Conservation (phyloP, 2,888 invertebrate genomes). For the Macrosoma leucophasiata region DNA sequence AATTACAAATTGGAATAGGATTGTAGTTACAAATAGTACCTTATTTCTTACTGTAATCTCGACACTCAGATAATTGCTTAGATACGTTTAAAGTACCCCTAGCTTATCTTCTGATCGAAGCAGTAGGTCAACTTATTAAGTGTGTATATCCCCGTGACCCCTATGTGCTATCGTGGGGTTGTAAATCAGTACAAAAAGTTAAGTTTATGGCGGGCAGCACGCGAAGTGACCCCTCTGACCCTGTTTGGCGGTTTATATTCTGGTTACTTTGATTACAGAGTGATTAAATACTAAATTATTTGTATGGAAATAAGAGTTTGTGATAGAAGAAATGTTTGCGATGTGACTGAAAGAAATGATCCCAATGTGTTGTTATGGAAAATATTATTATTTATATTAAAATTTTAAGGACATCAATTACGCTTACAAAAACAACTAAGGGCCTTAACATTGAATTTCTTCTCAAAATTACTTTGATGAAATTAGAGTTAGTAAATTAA, state of each 20-base stretch:
- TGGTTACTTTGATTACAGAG: slow-evolving; percentile 21
- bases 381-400: too few relatives aligned
- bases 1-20: slow-evolving; percentile 10
- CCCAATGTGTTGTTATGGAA: too few relatives aligned
- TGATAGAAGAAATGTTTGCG: too few relatives aligned
- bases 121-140: slow-evolving; percentile 50
- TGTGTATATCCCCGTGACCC: slow-evolving; percentile 60
- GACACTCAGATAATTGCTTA: slow-evolving; percentile 37
- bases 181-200: slow-evolving; percentile 63
- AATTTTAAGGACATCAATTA: too few relatives aligned
- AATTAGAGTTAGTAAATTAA: too few relatives aligned
- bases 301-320: slow-evolving; percentile 20
- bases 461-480: too few relatives aligned
- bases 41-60: slow-evolving; percentile 15
- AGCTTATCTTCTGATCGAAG: slow-evolving; percentile 37
- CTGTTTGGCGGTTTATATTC: slow-evolving; percentile 34
- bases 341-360: too few relatives aligned
- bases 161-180: slow-evolving; percentile 47
- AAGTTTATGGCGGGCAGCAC: slow-evolving; percentile 62
- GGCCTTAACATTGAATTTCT: too few relatives aligned
- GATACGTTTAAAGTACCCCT: slow-evolving; percentile 43
- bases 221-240: slow-evolving; percentile 61
- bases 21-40: slow-evolving; percentile 23
- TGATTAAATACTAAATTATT: slow-evolving; percentile 21
- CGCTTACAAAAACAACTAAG: too few relatives aligned